phyloP scores from a whole-genome alignment of 2,113 vertebrate genomes.

The Archilochus colubris region DNA sequence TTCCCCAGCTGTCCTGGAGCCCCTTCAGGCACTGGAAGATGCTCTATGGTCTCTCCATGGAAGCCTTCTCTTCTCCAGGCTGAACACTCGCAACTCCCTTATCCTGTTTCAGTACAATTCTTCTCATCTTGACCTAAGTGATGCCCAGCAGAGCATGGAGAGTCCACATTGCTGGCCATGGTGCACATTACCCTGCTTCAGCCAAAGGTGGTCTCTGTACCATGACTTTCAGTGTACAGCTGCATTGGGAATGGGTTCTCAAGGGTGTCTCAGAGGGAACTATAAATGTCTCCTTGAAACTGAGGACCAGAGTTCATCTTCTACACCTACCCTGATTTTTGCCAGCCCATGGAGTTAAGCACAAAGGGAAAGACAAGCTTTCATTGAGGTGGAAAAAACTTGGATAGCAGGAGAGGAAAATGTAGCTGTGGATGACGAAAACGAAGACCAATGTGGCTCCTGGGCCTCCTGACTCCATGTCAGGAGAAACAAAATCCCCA shows the following conservation, averaged over 20 bases:
- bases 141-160: background rate
- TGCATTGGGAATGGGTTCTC: background rate
- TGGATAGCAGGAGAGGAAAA: background rate
- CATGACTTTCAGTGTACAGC: accelerated
- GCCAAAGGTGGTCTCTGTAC: background rate
- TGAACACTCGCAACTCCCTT: too few relatives aligned
- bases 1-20: too few relatives aligned
- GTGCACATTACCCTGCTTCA: accelerated
- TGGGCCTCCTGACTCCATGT: background rate
- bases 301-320: background rate
- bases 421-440: background rate
- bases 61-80: too few relatives aligned
- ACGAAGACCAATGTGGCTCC: background rate
- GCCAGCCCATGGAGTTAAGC: background rate
- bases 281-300: background rate
- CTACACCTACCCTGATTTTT: slow-evolving; percentile 42
- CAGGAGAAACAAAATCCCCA: slow-evolving; percentile 43
- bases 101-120: background rate
- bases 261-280: background rate
- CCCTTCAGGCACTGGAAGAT: too few relatives aligned
- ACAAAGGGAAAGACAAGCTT: background rate
- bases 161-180: background rate
- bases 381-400: background rate
- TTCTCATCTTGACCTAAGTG: background rate
- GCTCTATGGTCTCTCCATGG: too few relatives aligned